phyloP scores from a whole-genome alignment of 2,888 invertebrate species.

The Ochropleura plecta region DNA sequence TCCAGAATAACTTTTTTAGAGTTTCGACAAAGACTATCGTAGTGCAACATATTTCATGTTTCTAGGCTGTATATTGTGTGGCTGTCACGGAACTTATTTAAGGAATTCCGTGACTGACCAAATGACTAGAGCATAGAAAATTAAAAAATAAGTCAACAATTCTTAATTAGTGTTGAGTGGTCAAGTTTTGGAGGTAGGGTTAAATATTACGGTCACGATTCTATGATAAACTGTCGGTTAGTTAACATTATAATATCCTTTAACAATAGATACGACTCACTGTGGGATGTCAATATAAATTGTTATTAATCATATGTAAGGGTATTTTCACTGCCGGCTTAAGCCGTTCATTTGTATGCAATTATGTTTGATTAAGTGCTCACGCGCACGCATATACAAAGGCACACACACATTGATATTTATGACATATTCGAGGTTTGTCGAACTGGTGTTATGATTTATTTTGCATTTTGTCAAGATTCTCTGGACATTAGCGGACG shows the following conservation, averaged over 20 bases:
- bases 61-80: constrained; percentile 18
- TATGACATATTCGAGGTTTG: neutral
- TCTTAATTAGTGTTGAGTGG: constrained; percentile 47
- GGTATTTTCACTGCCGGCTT: constrained; percentile 63
- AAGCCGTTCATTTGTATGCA: constrained; percentile 56
- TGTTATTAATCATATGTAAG: constrained; percentile 54
- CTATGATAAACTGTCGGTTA: constrained; percentile 29
- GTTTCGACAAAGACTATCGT: neutral
- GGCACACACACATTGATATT: neutral
- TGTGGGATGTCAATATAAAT: constrained; percentile 59
- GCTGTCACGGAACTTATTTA: constrained; percentile 32
- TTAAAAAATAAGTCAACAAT: constrained; percentile 40
- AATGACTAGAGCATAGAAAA: constrained; percentile 26
- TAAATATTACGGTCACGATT: constrained; percentile 49
- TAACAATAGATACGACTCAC: constrained; percentile 65
- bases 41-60: neutral
- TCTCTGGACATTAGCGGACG: neutral
- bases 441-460: neutral
- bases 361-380: constrained; percentile 52
- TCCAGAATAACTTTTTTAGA: neutral
- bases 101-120: constrained; percentile 30
- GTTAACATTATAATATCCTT: constrained; percentile 59
- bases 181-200: constrained; percentile 20
- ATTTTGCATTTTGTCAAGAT: neutral
- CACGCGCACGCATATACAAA: constrained; percentile 14